Base-by-base conservation (phyloP, 2,888 invertebrate genomes). In the Crematogaster levior region DNA sequence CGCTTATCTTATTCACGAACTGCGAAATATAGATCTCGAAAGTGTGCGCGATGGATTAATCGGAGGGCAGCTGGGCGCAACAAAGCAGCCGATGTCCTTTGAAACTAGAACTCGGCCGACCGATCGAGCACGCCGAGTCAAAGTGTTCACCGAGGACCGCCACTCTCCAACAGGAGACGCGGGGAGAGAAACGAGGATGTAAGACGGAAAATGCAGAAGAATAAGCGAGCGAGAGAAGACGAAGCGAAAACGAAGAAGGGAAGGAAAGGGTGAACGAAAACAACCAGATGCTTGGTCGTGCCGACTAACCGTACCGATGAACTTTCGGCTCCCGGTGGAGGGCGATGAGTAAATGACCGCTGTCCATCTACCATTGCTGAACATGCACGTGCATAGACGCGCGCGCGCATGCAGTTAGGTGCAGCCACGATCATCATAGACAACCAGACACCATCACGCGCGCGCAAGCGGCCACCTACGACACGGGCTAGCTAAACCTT, bases 301-400 rank as follows among this genome's bases (percentile, higher is more conserved):
- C 90, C 89, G 89, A 89, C 90, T 92, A 92, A 92, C 91, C 91
- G 92, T 92, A 91, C 91, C 91, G 91, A 91, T 92, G 92, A 92
- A 92, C 92, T 92, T 92, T 92, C 90, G 91, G 90, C 90, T 91
- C 89, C 90, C 73, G 90, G 89, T 82, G 88, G 88, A 88, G 90
- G 89, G 89, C 91, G 92, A 90, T 90, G 92, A 93, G 81, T 87
- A 70, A 89, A 92, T 93, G 93, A 93, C 93, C 93, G 91, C 84
- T 92, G 93, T 93, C 93, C 93, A 91, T 91, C 92, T 89, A 91
- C 89, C 89, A 56, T 10, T 9, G 86, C 83, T 88, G 88, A 86
- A 85, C 85, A 70, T 60, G 48, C 24, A 51, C 56, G 43, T 72
- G 43, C 48, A 61, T 46, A 56, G 46, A 27, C 46, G 65, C 66